phyloP scores from a whole-genome alignment of 2,113 vertebrate species.

The Sceloporus tristichus region DNA sequence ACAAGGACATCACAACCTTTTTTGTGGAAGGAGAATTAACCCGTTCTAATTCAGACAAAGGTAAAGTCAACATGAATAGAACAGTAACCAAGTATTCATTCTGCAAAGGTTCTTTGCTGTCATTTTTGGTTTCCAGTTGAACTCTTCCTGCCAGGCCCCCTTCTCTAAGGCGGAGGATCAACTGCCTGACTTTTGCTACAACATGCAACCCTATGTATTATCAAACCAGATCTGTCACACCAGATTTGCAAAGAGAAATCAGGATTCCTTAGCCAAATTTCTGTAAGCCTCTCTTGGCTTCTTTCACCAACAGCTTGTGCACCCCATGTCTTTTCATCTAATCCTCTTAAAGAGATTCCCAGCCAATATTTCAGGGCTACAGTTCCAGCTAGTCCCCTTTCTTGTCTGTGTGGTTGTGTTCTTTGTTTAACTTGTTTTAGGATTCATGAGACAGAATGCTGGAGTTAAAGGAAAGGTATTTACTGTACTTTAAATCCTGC shows the following conservation, averaged over 20 bases:
- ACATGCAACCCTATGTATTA: background rate
- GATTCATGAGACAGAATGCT: background rate
- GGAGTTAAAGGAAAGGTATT: no score
- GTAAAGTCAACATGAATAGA: background rate
- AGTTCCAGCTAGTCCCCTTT: background rate
- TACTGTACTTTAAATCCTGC: background rate
- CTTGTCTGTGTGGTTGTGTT: background rate
- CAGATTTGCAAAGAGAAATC: background rate
- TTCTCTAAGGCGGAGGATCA: background rate
- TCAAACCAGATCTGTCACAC: background rate
- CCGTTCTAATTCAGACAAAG: background rate
- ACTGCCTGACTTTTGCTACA: background rate
- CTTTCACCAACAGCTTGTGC: slow-evolving; percentile 13
- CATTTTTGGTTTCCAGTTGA: background rate
- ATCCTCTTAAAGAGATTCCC: background rate
- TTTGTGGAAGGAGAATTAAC: background rate
- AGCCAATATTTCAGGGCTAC: background rate
- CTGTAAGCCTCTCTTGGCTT: background rate
- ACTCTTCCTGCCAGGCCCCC: no score
- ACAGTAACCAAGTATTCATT: background rate
- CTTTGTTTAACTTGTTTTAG: background rate
- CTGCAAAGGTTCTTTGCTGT: background rate
- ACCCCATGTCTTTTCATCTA: background rate
- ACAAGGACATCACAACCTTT: background rate
- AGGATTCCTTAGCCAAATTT: background rate